A percentile compares a stretch with the other conserved stretches of the same genome.
These are phyloP conservation scores for Eugnorisma glareosa DNA, from an alignment of 2,888 invertebrate species.

Conservation along the genomic window DNA sequence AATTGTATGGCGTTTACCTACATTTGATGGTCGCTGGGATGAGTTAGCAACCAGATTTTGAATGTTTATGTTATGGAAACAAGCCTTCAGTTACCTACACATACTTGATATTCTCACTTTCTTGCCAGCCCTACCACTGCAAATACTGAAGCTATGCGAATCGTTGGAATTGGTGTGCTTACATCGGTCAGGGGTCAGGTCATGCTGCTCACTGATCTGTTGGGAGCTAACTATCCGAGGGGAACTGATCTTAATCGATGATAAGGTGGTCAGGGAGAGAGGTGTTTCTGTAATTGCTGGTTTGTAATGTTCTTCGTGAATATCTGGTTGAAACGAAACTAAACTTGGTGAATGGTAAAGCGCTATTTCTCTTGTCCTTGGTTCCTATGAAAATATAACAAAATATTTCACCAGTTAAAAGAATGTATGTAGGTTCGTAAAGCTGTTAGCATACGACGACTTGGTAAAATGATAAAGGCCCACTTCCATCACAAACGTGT, in stretches of 20 bases:
- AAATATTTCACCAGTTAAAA: too few relatives aligned
- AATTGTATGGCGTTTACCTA: background rate
- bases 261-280: conserved; percentile 28
- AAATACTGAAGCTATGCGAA: conserved; percentile 60
- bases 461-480: background rate
- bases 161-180: conserved; percentile 62
- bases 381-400: background rate
- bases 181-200: conserved; percentile 63
- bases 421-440: background rate
- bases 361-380: background rate
- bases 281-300: conserved; percentile 41
- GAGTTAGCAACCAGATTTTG: too few relatives aligned
- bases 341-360: background rate
- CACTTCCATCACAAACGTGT: background rate
- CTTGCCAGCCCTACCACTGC: conserved; percentile 53
- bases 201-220: conserved; percentile 46
- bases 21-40: background rate
- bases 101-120: background rate
- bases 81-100: background rate
- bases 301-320: background rate
- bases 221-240: conserved; percentile 15
- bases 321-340: too few relatives aligned
- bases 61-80: background rate
- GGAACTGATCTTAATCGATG: conserved; percentile 47
- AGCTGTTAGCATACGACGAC: background rate